Conservation (phyloP, 2,888 invertebrate genomes). For the Eledona agricola region DNA sequence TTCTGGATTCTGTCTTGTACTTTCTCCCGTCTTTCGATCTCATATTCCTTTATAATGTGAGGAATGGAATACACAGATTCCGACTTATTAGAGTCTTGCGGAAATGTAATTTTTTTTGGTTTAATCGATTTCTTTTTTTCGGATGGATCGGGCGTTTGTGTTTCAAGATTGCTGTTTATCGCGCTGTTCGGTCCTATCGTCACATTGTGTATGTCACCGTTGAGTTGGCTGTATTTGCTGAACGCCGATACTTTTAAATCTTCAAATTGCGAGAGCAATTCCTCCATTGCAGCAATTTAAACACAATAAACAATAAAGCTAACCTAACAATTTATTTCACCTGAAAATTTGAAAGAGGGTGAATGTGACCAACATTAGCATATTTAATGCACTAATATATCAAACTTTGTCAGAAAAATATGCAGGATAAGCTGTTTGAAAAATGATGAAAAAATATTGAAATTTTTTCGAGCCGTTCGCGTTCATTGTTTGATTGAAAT, state of each 20-base stretch:
- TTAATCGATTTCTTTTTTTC: slow-evolving; percentile 39
- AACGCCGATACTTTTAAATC: slow-evolving; percentile 69
- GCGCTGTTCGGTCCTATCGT: slow-evolving; percentile 65
- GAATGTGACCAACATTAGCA: too few relatives aligned
- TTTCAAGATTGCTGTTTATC: slow-evolving; percentile 1
- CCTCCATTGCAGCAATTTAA: slow-evolving; percentile 42
- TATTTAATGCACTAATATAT: too few relatives aligned
- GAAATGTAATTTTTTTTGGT: slow-evolving; percentile 50
- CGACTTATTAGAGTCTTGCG: too few relatives aligned
- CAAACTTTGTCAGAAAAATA: too few relatives aligned
- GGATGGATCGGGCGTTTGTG: slow-evolving; percentile 1
- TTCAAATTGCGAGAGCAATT: slow-evolving; percentile 60
- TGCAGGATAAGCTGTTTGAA: too few relatives aligned
- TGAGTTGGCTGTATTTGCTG: slow-evolving; percentile 62
- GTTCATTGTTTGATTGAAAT: too few relatives aligned
- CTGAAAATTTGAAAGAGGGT: too few relatives aligned
- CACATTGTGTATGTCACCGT: slow-evolving; percentile 61
- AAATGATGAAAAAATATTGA: too few relatives aligned
- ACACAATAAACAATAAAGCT: not conserved
- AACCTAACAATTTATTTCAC: too few relatives aligned
- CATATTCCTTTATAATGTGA: slow-evolving; percentile 48
- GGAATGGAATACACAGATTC: too few relatives aligned
- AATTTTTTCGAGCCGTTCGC: too few relatives aligned
- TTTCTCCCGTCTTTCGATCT: slow-evolving; percentile 50
- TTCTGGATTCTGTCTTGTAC: slow-evolving; percentile 56